Base-by-base conservation (phyloP, 2,888 invertebrate genomes). In the Parasteatoda lunata region DNA sequence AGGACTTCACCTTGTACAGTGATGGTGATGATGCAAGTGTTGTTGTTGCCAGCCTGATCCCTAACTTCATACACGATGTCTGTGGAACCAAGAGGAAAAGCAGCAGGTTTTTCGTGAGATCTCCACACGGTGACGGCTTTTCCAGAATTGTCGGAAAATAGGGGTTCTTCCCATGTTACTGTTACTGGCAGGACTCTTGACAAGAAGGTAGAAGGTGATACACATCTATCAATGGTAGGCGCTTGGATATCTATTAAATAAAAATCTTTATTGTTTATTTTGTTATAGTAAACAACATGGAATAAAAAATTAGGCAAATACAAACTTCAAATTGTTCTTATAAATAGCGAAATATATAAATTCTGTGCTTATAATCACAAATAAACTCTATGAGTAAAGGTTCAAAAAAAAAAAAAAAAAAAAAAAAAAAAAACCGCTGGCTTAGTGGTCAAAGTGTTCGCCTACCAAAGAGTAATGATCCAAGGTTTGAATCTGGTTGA, bases 21-120 rank as follows among this genome's bases (percentile, higher is more conserved):
- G 77, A 95, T 93, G 90, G 93, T 94, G 69, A 95, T 92, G 45
- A 92, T 90, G 90, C 95, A 95, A 13, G 91, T 92, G 73, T 93
- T 94, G 15, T 91, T 92, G 90, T 95, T 95, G 72, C 93, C 93
- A 47, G 93, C 93, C 15, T 91, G 90, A 91, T 95, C 95, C 13
- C 91, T 92, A 0, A 94, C 95, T 5, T 92, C 93, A 89, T 95
- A 95, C 4, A 92, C 92, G 1, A 95, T 93, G 69, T 91, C 90
- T 3, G 94, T 94, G 45, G 91, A 92, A 0, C 95, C 95, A 59
- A 94, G 89, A 2, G 93, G 91, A 90, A 95, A 94, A 82, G 91
- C 91, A 47, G 91, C 90, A 0, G 91, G 91, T 2, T 92, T 91
- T 3, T 93, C 93, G 86, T 91, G 91, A 3, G 92, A 91, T 15